Percentiles rank a stretch among this genome's conserved stretches.
Conservation (phyloP, 2,113 vertebrate genomes). For the Campylorhamphus procurvoides region DNA sequence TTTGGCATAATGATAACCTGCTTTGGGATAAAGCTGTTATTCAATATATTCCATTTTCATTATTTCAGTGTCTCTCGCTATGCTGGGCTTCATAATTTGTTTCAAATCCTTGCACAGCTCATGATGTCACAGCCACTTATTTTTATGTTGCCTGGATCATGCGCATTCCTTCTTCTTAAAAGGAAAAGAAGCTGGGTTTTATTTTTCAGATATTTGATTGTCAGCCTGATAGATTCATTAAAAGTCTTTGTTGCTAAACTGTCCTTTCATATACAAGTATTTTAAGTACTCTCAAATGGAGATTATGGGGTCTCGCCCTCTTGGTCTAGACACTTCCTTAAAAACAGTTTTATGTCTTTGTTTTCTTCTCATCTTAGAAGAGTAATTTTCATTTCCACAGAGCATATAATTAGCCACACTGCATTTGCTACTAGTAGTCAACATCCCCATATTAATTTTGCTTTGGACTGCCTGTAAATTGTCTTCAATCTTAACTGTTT, state of each 20-base stretch:
- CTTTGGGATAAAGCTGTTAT: background rate
- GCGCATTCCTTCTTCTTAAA: background rate
- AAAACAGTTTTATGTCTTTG: conserved; percentile 26
- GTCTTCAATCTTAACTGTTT: conserved; percentile 4
- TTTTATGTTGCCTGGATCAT: background rate
- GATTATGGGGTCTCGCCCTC: background rate
- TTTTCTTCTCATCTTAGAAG: conserved; percentile 17
- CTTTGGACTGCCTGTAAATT: conserved; percentile 4
- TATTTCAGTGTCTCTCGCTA: background rate
- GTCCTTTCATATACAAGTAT: background rate
- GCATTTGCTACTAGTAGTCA: conserved; percentile 19
- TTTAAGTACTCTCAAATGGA: background rate
- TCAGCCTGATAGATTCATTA: background rate
- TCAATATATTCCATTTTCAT: background rate
- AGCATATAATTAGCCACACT: background rate
- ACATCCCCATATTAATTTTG: conserved; percentile 22
- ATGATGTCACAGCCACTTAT: background rate
- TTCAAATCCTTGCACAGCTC: background rate
- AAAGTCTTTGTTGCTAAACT: background rate
- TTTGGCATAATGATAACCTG: background rate
- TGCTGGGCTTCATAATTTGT: background rate
- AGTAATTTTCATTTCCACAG: conserved; percentile 30
- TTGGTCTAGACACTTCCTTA: background rate
- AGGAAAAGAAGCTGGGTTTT: background rate
- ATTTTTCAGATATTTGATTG: conserved; percentile 5